These are phyloP conservation scores for Trachops cirrhosus DNA, from an alignment of 2,797 vertebrate species.

Conservation along the genomic window DNA sequence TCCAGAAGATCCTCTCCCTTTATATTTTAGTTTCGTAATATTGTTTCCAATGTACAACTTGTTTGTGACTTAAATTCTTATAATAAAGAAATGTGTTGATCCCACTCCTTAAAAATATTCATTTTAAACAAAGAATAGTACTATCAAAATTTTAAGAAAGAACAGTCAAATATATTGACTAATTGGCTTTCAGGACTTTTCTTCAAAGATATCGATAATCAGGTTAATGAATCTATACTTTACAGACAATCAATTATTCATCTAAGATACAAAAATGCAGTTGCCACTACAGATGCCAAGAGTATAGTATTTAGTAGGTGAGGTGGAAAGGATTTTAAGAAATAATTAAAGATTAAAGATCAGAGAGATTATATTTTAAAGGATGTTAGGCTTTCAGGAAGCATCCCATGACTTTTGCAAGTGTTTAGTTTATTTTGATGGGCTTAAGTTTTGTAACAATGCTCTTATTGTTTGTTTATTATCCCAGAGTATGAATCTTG, in stretches of 20 bases:
- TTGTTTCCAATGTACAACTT: constrained; percentile 62
- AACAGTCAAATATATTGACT: background rate
- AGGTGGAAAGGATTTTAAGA: background rate
- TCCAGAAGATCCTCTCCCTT: constrained; percentile 15
- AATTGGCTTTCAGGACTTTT: background rate
- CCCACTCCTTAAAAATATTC: background rate
- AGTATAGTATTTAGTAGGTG: background rate
- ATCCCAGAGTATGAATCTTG: background rate
- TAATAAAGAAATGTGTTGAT: constrained; percentile 44
- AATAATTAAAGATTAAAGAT: background rate
- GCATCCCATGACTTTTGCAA: background rate
- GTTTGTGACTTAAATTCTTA: constrained; percentile 74
- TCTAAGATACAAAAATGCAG: background rate
- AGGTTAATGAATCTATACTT: background rate
- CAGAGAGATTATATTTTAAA: background rate
- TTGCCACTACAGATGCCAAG: background rate
- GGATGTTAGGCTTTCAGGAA: background rate
- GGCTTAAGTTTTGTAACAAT: background rate
- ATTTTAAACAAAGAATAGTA: background rate
- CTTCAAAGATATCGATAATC: background rate
- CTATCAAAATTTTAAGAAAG: background rate
- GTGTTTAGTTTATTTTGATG: background rate
- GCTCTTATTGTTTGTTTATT: background rate
- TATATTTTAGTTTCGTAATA: constrained; percentile 38
- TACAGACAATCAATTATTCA: background rate